phyloP scores from a whole-genome alignment of 1,140 invertebrate species.

The Pogonomyrmex californicus region DNA sequence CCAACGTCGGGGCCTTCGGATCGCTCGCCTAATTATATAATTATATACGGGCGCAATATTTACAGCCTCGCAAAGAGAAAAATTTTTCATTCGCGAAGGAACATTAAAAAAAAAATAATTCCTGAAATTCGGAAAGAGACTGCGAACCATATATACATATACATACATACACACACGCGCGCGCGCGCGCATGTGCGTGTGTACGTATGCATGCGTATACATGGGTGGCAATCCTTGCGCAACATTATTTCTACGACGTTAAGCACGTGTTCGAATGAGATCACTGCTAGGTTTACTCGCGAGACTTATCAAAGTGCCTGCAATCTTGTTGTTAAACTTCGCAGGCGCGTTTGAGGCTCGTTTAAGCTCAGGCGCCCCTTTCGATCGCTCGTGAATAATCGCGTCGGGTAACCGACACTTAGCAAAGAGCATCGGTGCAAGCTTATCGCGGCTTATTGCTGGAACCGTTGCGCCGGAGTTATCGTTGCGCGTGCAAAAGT shows the following conservation, averaged over 20 bases:
- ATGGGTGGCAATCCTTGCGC: not conserved
- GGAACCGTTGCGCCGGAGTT: constrained; percentile 24
- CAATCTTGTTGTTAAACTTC: constrained; percentile 46
- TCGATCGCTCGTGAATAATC: constrained; percentile 61
- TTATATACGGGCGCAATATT: not conserved
- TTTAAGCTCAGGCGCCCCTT: constrained; percentile 52
- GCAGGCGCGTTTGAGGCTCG: constrained; percentile 48
- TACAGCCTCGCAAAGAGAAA: no score
- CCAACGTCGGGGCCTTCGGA: constrained; percentile 21
- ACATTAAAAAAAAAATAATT: not conserved
- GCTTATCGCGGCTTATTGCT: constrained; percentile 52
- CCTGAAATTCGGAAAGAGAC: not conserved
- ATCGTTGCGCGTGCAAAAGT: constrained; percentile 41
- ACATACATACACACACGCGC: no score
- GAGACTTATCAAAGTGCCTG: constrained; percentile 42
- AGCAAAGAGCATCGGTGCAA: constrained; percentile 35
- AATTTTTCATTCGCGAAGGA: not conserved
- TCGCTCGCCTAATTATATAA: constrained; percentile 16
- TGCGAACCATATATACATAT: not conserved
- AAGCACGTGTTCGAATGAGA: constrained; percentile 9
- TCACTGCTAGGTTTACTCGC: constrained; percentile 41
- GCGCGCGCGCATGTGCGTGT: no score
- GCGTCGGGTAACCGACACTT: constrained; percentile 45
- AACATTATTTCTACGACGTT: not conserved
- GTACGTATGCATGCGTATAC: not conserved